Percentiles rank a stretch among this genome's conserved stretches.
Conservation (phyloP, 2,888 invertebrate genomes). For the Trissolcus brochymenae region DNA sequence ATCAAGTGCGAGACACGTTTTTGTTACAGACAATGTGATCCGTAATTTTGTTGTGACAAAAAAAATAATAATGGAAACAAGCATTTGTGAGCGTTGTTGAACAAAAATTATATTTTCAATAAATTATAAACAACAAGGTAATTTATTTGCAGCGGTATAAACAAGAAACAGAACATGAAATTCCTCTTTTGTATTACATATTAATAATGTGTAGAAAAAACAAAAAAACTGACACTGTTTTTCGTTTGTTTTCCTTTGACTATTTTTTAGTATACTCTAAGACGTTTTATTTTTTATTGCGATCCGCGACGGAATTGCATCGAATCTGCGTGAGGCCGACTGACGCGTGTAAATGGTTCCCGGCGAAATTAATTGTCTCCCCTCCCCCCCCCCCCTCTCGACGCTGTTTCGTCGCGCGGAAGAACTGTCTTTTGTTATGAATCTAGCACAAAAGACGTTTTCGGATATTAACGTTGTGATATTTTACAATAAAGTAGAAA, state of each 20-base stretch:
- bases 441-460: conserved; percentile 64
- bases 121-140: conserved; percentile 36
- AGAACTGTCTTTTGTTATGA: conserved; percentile 61
- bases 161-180: conserved; percentile 55
- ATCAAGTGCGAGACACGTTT: conserved; percentile 16
- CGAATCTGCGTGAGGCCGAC: conserved; percentile 8
- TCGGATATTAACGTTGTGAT: conserved; percentile 75
- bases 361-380: background rate
- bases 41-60: conserved; percentile 2
- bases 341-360: background rate
- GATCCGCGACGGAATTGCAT: conserved; percentile 40
- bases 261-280: conserved; percentile 16
- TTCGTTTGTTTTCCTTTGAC: conserved; percentile 32
- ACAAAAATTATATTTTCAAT: conserved; percentile 59
- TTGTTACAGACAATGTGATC: conserved; percentile 29
- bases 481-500: conserved; percentile 73
- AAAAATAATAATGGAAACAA: background rate
- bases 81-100: conserved; percentile 12
- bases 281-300: conserved; percentile 33
- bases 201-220: conserved; percentile 50
- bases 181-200: conserved; percentile 61
- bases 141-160: conserved; percentile 52
- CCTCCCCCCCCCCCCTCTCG: conserved; percentile 13
- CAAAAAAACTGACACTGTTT: conserved; percentile 34
- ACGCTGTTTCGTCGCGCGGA: conserved; percentile 38